A percentile compares a stretch with the other conserved stretches of the same genome.
Evolutionary conservation across 2,113 vertebrate species (phyloP).

Genomic region (Taurulus bubalis): DNA sequence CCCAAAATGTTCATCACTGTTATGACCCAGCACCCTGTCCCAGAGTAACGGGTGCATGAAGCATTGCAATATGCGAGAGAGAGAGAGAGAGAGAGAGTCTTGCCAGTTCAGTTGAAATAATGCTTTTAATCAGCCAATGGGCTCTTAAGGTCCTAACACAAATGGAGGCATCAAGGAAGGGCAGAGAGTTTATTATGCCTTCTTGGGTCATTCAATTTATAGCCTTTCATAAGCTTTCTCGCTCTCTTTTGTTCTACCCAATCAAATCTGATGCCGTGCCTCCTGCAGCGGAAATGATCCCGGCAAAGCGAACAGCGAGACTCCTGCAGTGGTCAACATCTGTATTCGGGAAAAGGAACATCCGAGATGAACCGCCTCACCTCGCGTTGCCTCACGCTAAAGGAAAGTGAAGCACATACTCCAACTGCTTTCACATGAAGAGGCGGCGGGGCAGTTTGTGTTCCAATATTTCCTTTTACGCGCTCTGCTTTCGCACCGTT

Average conservation of each 20-base stretch:
- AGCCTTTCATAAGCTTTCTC: conserved; percentile 26
- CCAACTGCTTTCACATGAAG: not conserved
- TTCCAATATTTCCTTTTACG: conserved; percentile 25
- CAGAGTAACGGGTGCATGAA: conserved; percentile 46
- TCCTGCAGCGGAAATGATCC: conserved; percentile 1
- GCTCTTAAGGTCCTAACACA: conserved; percentile 57
- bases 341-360: conserved; percentile 41
- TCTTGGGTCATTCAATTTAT: conserved; percentile 46
- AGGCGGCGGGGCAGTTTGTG: conserved; percentile 6
- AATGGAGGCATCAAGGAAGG: conserved; percentile 55
- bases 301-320: not conserved
- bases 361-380: conserved; percentile 36
- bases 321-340: conserved; percentile 35
- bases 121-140: conserved; percentile 74
- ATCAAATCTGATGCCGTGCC: not conserved
- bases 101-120: conserved; percentile 63
- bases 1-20: conserved; percentile 33
- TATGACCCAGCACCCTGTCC: conserved; percentile 47
- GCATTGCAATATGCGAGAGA: conserved; percentile 31
- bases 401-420: not conserved
- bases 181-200: conserved; percentile 51
- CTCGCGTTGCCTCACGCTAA: conserved; percentile 52
- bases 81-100: not conserved
- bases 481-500: conserved; percentile 48
- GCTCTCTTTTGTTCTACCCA: not conserved